A percentile compares a stretch with the other conserved stretches of the same genome.
phyloP scores from a whole-genome alignment of 2,797 vertebrate species.

The Columba guinea region DNA sequence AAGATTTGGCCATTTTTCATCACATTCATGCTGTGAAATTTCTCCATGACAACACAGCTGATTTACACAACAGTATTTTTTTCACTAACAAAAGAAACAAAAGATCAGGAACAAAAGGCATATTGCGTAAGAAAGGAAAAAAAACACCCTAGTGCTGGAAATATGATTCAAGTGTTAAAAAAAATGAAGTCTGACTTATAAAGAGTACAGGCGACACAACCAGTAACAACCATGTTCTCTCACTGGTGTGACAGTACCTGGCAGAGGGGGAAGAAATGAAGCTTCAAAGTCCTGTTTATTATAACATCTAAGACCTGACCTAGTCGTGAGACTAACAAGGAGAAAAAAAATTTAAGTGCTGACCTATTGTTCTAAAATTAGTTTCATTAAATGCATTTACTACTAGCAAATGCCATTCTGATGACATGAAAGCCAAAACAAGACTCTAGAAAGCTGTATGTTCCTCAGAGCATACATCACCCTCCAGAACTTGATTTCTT shows the following conservation, averaged over 20 bases:
- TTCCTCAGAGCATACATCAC: neutral
- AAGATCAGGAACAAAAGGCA: neutral
- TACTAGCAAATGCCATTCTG: constrained; percentile 26
- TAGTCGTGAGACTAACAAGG: neutral
- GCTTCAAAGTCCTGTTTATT: neutral
- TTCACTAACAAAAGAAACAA: neutral
- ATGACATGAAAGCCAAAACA: neutral
- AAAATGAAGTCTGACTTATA: neutral
- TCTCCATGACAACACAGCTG: neutral
- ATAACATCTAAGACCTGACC: neutral
- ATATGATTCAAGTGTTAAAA: neutral
- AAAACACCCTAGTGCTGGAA: neutral
- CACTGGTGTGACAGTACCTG: neutral
- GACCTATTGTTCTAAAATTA: constrained; percentile 37
- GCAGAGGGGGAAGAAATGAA: neutral
- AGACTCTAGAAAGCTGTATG: neutral
- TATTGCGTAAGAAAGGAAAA: neutral
- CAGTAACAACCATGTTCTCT: neutral
- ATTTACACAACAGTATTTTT: neutral
- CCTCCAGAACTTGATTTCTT: neutral
- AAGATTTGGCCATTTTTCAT: neutral
- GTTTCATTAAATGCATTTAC: constrained; percentile 1
- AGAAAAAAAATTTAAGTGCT: constrained; percentile 4
- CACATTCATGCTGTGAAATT: neutral
- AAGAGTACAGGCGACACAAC: neutral